phyloP scores from a whole-genome alignment of 2,113 vertebrate genomes.

The Hydrochoerus hydrochaeris region DNA sequence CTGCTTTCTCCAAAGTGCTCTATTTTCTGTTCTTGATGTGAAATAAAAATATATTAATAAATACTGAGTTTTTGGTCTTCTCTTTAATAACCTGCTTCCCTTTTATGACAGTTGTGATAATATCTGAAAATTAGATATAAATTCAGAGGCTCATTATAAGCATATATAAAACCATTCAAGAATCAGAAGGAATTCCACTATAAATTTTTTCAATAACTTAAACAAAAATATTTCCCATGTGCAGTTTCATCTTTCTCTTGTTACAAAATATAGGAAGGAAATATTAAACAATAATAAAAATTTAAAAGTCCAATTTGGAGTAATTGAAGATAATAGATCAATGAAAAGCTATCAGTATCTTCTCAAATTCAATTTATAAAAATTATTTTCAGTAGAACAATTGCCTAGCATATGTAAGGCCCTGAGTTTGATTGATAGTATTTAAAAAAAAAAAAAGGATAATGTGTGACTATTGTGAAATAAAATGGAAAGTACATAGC shows the following conservation, averaged over 20 bases:
- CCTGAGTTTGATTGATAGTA: background rate
- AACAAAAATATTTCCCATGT: background rate
- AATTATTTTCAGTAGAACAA: background rate
- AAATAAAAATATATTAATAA: constrained; percentile 26
- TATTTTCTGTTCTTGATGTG: constrained; percentile 32
- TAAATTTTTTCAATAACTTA: background rate
- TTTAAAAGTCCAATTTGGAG: background rate
- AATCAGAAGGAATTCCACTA: background rate
- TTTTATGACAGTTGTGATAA: background rate
- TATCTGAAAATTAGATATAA: background rate
- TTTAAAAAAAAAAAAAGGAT: background rate
- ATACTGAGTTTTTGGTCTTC: constrained; percentile 12
- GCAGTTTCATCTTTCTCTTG: constrained; percentile 19
- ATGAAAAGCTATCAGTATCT: background rate
- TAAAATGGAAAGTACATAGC: background rate
- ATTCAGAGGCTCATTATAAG: background rate
- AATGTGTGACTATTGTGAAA: background rate
- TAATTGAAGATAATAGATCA: background rate
- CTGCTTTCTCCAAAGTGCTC: background rate
- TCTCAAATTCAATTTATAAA: constrained; percentile 4
- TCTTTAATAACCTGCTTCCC: background rate
- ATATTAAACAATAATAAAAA: background rate
- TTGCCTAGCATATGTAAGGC: background rate
- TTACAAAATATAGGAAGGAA: background rate
- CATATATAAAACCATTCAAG: background rate